These are phyloP conservation scores for Thaumatotibia leucotreta DNA, from an alignment of 1,140 invertebrate species.

Conservation along the genomic window DNA sequence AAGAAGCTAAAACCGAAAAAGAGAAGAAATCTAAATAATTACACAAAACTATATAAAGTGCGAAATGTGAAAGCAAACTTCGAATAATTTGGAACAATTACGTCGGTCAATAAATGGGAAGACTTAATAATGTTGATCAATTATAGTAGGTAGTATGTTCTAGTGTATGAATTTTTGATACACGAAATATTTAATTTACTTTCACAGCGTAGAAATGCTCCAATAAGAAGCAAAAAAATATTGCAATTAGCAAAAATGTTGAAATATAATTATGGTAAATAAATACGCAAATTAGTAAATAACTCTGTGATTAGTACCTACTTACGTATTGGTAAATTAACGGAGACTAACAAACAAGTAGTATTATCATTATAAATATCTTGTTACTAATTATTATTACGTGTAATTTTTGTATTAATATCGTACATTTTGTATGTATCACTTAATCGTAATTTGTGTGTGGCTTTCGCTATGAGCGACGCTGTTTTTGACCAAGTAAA, in stretches of 20 bases:
- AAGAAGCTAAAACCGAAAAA: conserved; percentile 54
- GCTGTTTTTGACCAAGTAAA: background rate
- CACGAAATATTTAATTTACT: background rate
- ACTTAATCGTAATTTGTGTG: background rate
- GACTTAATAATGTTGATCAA: background rate
- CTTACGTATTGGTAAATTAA: background rate
- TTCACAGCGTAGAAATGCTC: background rate
- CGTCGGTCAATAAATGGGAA: background rate
- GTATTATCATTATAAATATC: background rate
- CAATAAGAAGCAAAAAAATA: background rate
- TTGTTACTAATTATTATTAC: background rate
- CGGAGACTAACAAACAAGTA: background rate
- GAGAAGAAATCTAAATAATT: conserved; percentile 57
- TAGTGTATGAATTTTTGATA: background rate
- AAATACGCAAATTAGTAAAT: background rate
- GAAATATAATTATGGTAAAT: background rate
- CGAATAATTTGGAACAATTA: background rate
- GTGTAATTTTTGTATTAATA: background rate
- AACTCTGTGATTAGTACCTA: background rate
- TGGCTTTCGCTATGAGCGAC: background rate
- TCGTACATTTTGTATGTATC: background rate
- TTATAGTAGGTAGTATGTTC: background rate
- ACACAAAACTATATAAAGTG: too few relatives aligned
- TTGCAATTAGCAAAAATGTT: background rate
- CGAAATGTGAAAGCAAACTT: background rate